These are phyloP conservation scores for Leptopilina clavipes DNA, from an alignment of 1,140 invertebrate genomes.

Conservation along the genomic window DNA sequence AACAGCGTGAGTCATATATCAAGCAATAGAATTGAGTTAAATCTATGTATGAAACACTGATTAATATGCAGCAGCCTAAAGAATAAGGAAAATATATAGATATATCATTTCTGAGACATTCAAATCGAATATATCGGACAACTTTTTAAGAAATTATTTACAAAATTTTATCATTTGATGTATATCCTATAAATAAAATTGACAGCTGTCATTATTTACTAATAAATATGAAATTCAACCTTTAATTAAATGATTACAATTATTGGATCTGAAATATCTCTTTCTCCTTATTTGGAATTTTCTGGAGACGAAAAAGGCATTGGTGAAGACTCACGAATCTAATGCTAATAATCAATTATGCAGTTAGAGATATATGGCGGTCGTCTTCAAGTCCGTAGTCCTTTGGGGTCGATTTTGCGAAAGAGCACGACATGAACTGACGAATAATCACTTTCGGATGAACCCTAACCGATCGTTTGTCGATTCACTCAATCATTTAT, in stretches of 20 bases:
- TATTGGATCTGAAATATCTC: neutral
- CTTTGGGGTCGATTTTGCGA: conserved; percentile 69
- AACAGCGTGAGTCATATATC: no score
- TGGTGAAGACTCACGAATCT: conserved; percentile 32
- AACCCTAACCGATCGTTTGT: conserved; percentile 53
- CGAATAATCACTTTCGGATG: conserved; percentile 71
- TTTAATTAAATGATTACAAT: neutral
- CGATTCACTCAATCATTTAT: conserved; percentile 69
- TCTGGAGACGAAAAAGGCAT: conserved; percentile 6
- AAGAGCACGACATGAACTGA: conserved; percentile 61
- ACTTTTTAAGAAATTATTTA: no score
- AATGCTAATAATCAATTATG: conserved; percentile 69
- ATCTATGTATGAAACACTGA: no score
- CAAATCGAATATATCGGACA: neutral
- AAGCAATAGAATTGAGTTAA: no score
- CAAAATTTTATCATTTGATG: no score
- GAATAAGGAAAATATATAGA: no score
- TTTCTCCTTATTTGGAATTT: neutral
- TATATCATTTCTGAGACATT: no score
- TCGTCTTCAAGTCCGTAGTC: conserved; percentile 51
- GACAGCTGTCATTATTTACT: no score
- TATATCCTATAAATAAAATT: no score
- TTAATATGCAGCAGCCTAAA: no score
- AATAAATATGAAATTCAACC: no score
- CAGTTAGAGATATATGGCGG: conserved; percentile 67